These are phyloP conservation scores for Heliconius eleuchia DNA, from an alignment of 1,140 invertebrate genomes.

Conservation along the genomic window DNA sequence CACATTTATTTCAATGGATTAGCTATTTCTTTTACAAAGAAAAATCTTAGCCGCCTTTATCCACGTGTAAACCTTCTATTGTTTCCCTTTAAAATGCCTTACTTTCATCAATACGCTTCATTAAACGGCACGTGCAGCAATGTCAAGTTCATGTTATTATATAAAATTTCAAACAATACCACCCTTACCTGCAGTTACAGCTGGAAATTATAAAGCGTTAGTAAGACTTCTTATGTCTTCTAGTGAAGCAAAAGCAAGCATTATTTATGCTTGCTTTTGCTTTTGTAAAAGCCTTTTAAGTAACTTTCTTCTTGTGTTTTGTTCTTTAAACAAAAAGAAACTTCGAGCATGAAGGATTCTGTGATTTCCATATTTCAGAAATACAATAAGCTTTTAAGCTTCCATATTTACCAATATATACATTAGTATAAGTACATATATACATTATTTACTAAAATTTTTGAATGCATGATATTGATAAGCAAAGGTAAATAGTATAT, in stretches of 20 bases:
- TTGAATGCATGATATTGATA: too few relatives aligned
- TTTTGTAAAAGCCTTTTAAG: neutral
- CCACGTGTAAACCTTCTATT: constrained; percentile 10
- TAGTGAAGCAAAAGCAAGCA: neutral
- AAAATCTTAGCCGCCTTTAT: neutral
- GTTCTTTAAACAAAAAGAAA: neutral
- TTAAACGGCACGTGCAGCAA: neutral
- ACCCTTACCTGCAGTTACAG: neutral
- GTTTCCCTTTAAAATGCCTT: constrained; percentile 7
- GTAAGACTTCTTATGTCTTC: neutral
- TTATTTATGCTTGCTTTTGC: too few relatives aligned
- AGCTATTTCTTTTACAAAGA: neutral
- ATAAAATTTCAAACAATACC: constrained; percentile 9
- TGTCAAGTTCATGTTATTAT: constrained; percentile 9
- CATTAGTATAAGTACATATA: neutral
- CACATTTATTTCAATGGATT: neutral
- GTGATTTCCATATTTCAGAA: neutral
- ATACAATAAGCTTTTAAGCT: neutral
- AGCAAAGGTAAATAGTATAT: too few relatives aligned
- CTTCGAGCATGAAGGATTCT: neutral
- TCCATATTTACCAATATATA: neutral
- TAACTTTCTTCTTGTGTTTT: neutral
- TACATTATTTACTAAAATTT: too few relatives aligned
- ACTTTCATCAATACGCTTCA: constrained; percentile 1
- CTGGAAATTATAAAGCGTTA: neutral